phyloP scores from a whole-genome alignment of 2,888 invertebrate species.

The Boloria euphrosyne region DNA sequence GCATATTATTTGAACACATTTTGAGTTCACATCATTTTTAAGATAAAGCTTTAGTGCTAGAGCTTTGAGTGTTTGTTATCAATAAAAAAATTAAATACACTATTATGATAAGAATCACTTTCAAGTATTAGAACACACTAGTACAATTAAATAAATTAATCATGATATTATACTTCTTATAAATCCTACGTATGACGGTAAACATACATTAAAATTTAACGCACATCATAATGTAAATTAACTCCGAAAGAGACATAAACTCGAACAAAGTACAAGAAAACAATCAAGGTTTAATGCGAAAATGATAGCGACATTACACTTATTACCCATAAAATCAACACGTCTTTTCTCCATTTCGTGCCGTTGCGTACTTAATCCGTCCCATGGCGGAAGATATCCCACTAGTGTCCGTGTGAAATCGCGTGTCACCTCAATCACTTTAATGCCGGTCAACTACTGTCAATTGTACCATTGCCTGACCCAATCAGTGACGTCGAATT shows the following conservation, averaged over 20 bases:
- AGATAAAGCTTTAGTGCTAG: no score
- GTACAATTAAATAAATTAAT: no score
- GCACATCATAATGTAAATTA: no score
- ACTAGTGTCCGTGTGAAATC: conserved; percentile 54
- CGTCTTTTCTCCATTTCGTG: conserved; percentile 36
- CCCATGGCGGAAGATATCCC: conserved; percentile 47
- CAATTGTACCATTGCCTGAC: conserved; percentile 55
- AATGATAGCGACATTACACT: conserved; percentile 15
- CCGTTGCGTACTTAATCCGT: conserved; percentile 43
- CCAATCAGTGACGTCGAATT: conserved; percentile 47
- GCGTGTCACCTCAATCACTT: conserved; percentile 55
- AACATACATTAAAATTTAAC: no score
- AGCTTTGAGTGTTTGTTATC: no score
- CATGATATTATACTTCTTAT: no score
- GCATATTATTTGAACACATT: no score
- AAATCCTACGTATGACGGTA: no score
- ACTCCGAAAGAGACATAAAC: not conserved
- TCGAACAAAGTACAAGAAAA: not conserved
- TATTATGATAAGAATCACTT: no score
- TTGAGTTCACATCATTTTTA: no score
- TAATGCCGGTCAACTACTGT: conserved; percentile 53
- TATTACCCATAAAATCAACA: conserved; percentile 25
- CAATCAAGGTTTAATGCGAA: conserved; percentile 7
- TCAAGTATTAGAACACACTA: no score
- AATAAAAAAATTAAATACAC: no score